Evolutionary conservation across 2,113 vertebrate species (phyloP), one percentile per base, ranked within the genome.

Genomic region (Uria lomvia): DNA sequence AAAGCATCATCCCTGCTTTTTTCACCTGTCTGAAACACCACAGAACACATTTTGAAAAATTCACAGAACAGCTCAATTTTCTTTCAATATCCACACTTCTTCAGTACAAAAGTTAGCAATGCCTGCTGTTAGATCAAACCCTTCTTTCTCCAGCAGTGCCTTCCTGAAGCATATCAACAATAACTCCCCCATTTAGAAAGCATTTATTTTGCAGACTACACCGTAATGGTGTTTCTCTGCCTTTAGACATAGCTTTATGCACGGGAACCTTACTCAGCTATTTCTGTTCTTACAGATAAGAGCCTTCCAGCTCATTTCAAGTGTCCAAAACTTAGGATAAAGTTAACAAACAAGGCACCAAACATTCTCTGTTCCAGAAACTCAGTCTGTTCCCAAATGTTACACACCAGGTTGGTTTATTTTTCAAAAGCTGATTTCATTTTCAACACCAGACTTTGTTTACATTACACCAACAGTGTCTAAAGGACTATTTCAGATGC

Each of bases 1-100:
- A 99, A 97, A 56, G 99, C 99, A 77, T 99, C 99, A 62, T 99
- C 99, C 79, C 99, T 98, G 97, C 99, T 99, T 97, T 99, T 99
- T 97, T 99, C 99, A 83, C 99, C 99, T 60, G 97, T 98, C 99
- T 99, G 97, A 91, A 95, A 97, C 38, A 96, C 30, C 95, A 97
- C 8, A 96, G 55, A 98, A 94, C 73, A 49, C 9, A 12, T 55
- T 58, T 53, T 38, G 45, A 86, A 75, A 81, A 43, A 50, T 6
- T n/a, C 68, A 80, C 27, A 42, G 11, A 40, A 75, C 36, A 52
- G 43, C 24, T 83, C 42, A 3, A 26, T 65, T 90, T 84, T 43
- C 34, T 53, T 71, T 43, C 86, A 76, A 43, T 15, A 62, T 4
- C 62, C 70, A 87, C 36, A 60, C 2, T 34, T 30, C 22, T 27